Evolutionary conservation across 2,113 vertebrate species (phyloP).

Genomic region (Neodon shergylaensis): DNA sequence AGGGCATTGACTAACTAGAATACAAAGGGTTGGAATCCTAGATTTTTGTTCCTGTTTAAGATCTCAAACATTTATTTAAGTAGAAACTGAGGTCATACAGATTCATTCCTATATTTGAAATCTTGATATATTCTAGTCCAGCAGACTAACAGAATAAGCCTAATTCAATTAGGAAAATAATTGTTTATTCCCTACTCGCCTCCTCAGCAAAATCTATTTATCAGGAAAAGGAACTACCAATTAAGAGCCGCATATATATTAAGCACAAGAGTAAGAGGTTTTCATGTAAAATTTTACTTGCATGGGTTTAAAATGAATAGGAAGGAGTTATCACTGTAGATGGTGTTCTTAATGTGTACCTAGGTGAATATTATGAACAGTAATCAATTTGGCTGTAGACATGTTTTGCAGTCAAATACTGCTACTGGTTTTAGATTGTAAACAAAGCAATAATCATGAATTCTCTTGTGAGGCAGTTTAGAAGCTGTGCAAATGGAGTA

Average conservation of each 20-base stretch:
- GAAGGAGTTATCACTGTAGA: background rate
- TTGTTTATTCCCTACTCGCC: background rate
- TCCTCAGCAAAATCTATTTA: slow-evolving; percentile 37
- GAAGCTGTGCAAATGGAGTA: background rate
- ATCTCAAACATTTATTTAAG: slow-evolving; percentile 43
- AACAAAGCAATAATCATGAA: slow-evolving; percentile 20
- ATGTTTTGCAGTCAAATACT: slow-evolving; percentile 8
- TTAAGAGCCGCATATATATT: background rate
- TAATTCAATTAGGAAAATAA: slow-evolving; percentile 40
- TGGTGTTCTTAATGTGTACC: background rate
- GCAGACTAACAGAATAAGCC: slow-evolving; percentile 7
- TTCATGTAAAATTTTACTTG: slow-evolving; percentile 37
- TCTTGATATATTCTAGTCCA: background rate
- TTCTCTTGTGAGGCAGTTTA: background rate
- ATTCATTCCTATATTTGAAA: slow-evolving; percentile 52
- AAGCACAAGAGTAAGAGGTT: background rate
- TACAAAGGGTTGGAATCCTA: background rate
- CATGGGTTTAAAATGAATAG: slow-evolving; percentile 36
- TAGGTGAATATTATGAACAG: background rate
- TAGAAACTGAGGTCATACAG: background rate
- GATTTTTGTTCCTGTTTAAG: background rate
- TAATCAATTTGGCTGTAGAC: slow-evolving; percentile 36
- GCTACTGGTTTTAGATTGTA: slow-evolving; percentile 31
- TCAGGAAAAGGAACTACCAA: background rate
- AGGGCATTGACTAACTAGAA: slow-evolving; percentile 17